These are phyloP conservation scores for Axea sp. DNA, from an alignment of 2,888 invertebrate species.

Conservation along the genomic window DNA sequence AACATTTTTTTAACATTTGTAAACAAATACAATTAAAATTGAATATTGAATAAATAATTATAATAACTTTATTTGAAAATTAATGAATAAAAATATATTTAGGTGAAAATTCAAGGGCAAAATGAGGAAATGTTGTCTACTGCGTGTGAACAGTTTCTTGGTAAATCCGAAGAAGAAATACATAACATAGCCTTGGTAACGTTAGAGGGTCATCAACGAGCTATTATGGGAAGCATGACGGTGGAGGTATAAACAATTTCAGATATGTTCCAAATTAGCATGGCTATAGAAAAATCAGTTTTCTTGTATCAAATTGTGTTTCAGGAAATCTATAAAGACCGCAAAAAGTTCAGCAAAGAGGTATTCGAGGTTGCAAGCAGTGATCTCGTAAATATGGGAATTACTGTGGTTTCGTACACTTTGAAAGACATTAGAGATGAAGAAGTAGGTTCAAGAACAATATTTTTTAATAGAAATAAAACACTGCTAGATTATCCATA, in stretches of 20 bases:
- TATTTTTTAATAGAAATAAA: constrained; percentile 16
- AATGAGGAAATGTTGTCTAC: constrained; percentile 93
- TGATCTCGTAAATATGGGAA: constrained; percentile 97
- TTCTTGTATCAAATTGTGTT: no score
- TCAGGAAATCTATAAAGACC: constrained; percentile 94
- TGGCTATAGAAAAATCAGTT: constrained; percentile 1
- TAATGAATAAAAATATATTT: constrained; percentile 27
- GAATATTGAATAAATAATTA: neutral
- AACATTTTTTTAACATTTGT: no score
- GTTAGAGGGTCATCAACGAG: constrained; percentile 95
- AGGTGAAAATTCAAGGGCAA: constrained; percentile 94
- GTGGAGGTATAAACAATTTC: constrained; percentile 90
- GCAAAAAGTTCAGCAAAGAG: constrained; percentile 96
- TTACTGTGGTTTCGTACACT: constrained; percentile 96
- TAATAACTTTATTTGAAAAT: no score
- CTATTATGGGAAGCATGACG: constrained; percentile 98
- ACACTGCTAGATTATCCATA: constrained; percentile 29
- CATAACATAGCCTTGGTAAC: constrained; percentile 95
- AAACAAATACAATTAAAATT: no score
- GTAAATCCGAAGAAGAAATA: constrained; percentile 92
- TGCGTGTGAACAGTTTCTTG: constrained; percentile 96
- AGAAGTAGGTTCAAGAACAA: constrained; percentile 84
- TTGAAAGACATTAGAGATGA: constrained; percentile 96
- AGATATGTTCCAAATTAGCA: no score
- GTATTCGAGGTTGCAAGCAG: constrained; percentile 97